A percentile compares a stretch with the other conserved stretches of the same genome.
phyloP scores from a whole-genome alignment of 2,113 vertebrate species.

The Oryzias celebensis region DNA sequence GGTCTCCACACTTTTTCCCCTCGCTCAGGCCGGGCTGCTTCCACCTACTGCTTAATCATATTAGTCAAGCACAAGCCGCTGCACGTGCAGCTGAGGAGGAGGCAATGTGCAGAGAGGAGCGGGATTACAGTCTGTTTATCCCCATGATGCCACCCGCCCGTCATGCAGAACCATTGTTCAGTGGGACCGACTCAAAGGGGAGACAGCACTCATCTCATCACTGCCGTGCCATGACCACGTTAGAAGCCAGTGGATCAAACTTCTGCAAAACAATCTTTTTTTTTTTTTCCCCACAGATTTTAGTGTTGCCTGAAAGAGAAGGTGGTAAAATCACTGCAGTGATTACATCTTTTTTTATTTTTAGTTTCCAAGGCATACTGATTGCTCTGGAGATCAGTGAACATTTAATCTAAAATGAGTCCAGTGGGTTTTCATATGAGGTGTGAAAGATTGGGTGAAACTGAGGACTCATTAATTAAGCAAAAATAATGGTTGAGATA shows the following conservation, averaged over 20 bases:
- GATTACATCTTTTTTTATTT: too few species aligned
- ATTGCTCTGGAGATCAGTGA: too few species aligned
- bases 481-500: too few species aligned
- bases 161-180: constrained; percentile 56
- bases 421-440: too few species aligned
- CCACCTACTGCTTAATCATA: constrained; percentile 68
- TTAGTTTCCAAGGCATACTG: too few species aligned
- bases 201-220: constrained; percentile 11
- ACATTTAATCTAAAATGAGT: too few species aligned
- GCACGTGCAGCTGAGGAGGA: constrained; percentile 47
- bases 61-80: constrained; percentile 61
- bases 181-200: constrained; percentile 37
- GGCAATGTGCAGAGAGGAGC: constrained; percentile 47
- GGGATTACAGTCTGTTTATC: constrained; percentile 72
- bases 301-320: too few species aligned
- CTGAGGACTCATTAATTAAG: too few species aligned
- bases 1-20: constrained; percentile 19
- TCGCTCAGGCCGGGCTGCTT: constrained; percentile 27
- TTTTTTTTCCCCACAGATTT: too few species aligned
- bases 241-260: not conserved
- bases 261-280: not conserved
- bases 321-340: too few species aligned
- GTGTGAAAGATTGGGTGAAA: too few species aligned
- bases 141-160: constrained; percentile 34
- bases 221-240: not conserved